A percentile compares a stretch with the other conserved stretches of the same genome.
These are phyloP conservation scores for Drosophila leonis DNA, from an alignment of 2,888 invertebrate genomes.

Conservation along the genomic window DNA sequence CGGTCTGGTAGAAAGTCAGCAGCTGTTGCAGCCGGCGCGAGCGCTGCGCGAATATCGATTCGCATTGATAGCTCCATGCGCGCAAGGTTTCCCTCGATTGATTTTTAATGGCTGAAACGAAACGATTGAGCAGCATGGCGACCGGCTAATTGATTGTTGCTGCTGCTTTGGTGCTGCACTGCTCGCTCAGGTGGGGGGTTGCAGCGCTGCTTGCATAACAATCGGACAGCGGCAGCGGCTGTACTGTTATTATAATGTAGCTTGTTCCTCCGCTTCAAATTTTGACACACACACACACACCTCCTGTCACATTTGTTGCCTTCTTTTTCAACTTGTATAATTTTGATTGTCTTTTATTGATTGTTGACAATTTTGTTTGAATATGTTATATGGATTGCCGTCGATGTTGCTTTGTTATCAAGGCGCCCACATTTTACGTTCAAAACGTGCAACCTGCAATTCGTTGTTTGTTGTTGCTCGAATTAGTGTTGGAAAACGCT, in stretches of 20 bases:
- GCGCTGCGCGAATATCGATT: constrained; percentile 88
- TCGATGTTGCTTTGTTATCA: constrained; percentile 66
- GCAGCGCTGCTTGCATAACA: constrained; percentile 74
- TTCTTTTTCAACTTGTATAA: constrained; percentile 52
- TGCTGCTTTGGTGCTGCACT: constrained; percentile 16
- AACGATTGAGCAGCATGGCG: constrained; percentile 76
- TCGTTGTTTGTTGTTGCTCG: constrained; percentile 37
- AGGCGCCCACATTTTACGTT: constrained; percentile 59
- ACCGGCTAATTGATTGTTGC: constrained; percentile 61
- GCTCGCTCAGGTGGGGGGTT: constrained; percentile 31
- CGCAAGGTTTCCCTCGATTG: constrained; percentile 86
- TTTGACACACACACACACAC: constrained; percentile 44
- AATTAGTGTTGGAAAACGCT: constrained; percentile 50
- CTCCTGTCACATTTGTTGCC: constrained; percentile 60
- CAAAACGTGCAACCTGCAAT: constrained; percentile 73
- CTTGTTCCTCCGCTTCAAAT: constrained; percentile 53
- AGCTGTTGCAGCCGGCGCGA: constrained; percentile 88
- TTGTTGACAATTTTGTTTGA: constrained; percentile 40
- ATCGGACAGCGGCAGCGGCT: constrained; percentile 45
- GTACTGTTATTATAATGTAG: constrained; percentile 39
- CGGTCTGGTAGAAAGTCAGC: constrained; percentile 87
- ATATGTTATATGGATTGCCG: constrained; percentile 13
- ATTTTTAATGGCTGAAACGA: constrained; percentile 84
- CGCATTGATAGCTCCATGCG: constrained; percentile 87
- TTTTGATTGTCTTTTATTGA: constrained; percentile 42